Conservation (phyloP, 1,140 invertebrate genomes). For the Bombus turneri region DNA sequence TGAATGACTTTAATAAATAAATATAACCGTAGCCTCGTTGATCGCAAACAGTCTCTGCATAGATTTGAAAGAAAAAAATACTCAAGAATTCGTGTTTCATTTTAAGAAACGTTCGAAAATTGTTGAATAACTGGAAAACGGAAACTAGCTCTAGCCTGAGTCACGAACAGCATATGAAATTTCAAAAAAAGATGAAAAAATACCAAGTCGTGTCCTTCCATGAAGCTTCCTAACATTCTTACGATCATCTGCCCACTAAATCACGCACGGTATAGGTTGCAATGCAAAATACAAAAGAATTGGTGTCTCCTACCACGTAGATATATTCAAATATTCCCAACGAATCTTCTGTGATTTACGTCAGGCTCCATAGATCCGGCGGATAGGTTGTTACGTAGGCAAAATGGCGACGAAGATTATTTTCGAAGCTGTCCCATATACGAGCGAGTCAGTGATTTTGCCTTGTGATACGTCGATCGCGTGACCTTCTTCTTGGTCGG, state of each 20-base stretch:
- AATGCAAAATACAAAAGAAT: neutral
- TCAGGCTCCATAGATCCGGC: neutral
- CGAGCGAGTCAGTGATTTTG: neutral
- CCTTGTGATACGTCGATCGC: neutral
- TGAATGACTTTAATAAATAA: too few relatives aligned
- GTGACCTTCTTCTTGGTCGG: too few relatives aligned
- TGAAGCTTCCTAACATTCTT: neutral
- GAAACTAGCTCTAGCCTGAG: neutral
- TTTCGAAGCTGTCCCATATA: neutral
- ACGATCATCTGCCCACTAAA: neutral
- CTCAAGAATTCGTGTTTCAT: too few relatives aligned
- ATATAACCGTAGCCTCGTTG: too few relatives aligned
- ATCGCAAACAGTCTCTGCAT: too few relatives aligned
- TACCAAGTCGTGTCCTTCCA: neutral
- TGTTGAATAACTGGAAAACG: neutral
- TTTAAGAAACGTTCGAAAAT: neutral
- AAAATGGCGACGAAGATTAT: constrained; percentile 9
- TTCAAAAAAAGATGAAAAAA: neutral
- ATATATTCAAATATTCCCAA: neutral
- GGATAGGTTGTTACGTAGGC: neutral
- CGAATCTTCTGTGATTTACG: neutral
- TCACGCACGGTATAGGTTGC: too few relatives aligned
- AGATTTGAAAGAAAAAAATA: too few relatives aligned
- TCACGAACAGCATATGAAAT: too few relatives aligned
- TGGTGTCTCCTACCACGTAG: neutral